A percentile compares a stretch with the other conserved stretches of the same genome.
Conservation (phyloP, 2,888 invertebrate species). For the Cotesia congregata region DNA sequence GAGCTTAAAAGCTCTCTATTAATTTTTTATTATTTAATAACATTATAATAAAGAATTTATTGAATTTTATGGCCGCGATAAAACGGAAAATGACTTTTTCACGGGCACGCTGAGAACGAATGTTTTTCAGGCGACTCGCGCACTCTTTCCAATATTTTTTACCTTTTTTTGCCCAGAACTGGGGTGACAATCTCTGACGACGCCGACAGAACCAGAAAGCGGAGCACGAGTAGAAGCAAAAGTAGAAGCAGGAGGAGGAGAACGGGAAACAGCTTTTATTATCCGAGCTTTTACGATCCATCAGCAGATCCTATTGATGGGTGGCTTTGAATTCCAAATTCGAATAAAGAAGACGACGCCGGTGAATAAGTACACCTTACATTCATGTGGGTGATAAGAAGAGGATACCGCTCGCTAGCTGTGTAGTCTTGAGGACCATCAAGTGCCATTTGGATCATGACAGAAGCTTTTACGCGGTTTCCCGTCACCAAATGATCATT, state of each 20-base stretch:
- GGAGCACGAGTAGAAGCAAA: no score
- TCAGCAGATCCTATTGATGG: constrained; percentile 16
- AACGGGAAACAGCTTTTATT: constrained; percentile 11
- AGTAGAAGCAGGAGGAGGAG: neutral
- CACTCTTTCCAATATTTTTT: neutral
- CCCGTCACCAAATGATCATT: constrained; percentile 11
- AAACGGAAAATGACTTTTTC: neutral
- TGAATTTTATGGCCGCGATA: neutral
- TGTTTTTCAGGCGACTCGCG: neutral
- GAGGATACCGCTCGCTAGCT: constrained; percentile 54
- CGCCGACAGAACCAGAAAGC: neutral
- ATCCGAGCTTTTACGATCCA: constrained; percentile 16
- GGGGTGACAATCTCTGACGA: neutral
- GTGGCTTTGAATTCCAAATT: constrained; percentile 28
- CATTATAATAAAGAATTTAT: neutral
- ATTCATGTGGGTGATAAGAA: constrained; percentile 63
- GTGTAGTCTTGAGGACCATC: constrained; percentile 56
- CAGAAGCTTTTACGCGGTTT: constrained; percentile 61
- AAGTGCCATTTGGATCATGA: constrained; percentile 64
- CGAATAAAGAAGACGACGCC: constrained; percentile 51
- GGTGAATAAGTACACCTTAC: constrained; percentile 4
- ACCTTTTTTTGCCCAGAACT: neutral
- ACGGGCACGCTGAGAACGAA: neutral
- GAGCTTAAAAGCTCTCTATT: constrained; percentile 1
- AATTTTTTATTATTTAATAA: neutral